Conservation (phyloP, 37 sponge, comb jelly and placozoan genomes). For the Geodia barretti region DNA sequence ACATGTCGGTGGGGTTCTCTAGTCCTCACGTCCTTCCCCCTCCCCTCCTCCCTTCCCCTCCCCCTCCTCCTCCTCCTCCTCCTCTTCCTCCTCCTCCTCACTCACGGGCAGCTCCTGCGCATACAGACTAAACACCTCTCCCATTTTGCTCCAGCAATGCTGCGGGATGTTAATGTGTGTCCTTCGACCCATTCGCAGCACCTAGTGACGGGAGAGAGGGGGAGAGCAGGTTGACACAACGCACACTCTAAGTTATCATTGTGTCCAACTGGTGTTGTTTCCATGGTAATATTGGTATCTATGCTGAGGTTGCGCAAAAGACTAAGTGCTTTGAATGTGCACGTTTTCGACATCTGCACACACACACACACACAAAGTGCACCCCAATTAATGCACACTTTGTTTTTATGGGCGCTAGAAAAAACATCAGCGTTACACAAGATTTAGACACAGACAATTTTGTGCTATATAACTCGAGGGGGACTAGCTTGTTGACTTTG, state of each 20-base stretch:
- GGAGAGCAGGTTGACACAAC: not conserved
- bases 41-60: not conserved
- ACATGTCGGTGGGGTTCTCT: too few relatives aligned
- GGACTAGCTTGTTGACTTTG: too few relatives aligned
- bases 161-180: slow-evolving; percentile 84
- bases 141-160: slow-evolving; percentile 72
- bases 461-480: too few relatives aligned
- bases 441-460: too few relatives aligned
- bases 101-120: slow-evolving; percentile 56
- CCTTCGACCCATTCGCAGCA: slow-evolving; percentile 41
- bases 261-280: too few relatives aligned
- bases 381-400: too few relatives aligned
- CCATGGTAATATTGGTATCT: too few relatives aligned
- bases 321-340: too few relatives aligned
- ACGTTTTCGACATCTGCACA: too few relatives aligned
- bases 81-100: slow-evolving; percentile 26
- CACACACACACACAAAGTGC: slow-evolving; percentile 1
- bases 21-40: not conserved
- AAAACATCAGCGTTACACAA: too few relatives aligned
- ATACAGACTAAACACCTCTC: slow-evolving; percentile 41
- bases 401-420: too few relatives aligned
- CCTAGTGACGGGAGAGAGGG: slow-evolving; percentile 10
- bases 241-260: not conserved
- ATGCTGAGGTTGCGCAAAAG: too few relatives aligned
- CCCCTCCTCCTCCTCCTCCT: not conserved